Conservation (phyloP, 2,797 vertebrate genomes). For the Argentina silus region DNA sequence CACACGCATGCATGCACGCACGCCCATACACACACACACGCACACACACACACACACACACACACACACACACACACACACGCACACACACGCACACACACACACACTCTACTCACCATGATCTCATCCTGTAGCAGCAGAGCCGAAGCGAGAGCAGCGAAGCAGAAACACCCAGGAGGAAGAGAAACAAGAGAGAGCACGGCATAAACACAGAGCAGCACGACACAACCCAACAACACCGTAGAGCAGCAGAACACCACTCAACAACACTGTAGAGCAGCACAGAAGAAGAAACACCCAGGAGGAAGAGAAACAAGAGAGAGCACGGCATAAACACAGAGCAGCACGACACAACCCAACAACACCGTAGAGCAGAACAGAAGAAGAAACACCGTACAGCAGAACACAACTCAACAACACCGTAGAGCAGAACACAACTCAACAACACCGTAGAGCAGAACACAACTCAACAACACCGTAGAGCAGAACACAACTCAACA, state of each 20-base stretch:
- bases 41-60: not conserved
- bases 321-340: not conserved
- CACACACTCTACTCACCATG: constrained; percentile 90
- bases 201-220: not conserved
- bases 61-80: constrained; percentile 33
- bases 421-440: not conserved
- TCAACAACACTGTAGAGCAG: not conserved
- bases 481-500: not conserved
- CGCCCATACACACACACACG: not conserved
- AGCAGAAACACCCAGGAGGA: constrained; percentile 45
- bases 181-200: constrained; percentile 27
- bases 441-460: not conserved
- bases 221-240: not conserved
- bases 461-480: not conserved
- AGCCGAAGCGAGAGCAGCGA: constrained; percentile 45
- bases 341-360: not conserved
- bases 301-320: constrained; percentile 24
- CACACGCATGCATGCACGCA: not conserved
- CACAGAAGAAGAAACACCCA: constrained; percentile 44
- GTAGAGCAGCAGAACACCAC: not conserved
- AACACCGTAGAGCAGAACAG: not conserved
- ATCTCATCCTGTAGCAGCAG: constrained; percentile 93
- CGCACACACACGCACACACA: constrained; percentile 30
- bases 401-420: not conserved
- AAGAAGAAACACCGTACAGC: not conserved